A percentile compares a stretch with the other conserved stretches of the same genome.
phyloP scores from a whole-genome alignment of 2,113 vertebrate species.

The Aix galericulata region DNA sequence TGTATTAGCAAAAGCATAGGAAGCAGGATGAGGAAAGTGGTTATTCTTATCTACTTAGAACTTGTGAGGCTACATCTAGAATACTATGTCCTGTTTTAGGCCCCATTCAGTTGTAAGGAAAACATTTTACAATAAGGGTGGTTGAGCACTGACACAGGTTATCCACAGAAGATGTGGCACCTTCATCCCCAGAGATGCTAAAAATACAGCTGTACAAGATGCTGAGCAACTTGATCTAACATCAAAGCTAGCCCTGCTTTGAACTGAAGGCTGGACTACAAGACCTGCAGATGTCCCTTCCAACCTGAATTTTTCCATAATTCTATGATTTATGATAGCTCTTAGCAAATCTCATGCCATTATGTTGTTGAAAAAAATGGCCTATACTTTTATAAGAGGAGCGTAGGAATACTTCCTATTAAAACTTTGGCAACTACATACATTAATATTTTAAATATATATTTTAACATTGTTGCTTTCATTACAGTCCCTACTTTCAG shows the following conservation, averaged over 20 bases:
- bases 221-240: not conserved
- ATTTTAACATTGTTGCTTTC: not conserved
- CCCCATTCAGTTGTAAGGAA: not conserved
- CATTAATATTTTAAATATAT: not conserved
- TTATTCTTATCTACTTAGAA: not conserved
- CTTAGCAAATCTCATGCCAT: slow-evolving; percentile 18
- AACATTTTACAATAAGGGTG: not conserved
- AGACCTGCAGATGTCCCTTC: not conserved
- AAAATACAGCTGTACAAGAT: not conserved
- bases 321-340: slow-evolving; percentile 47
- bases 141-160: not conserved
- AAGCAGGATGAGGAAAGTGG: not conserved
- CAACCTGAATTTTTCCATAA: slow-evolving; percentile 19
- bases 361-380: slow-evolving; percentile 14
- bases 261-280: not conserved
- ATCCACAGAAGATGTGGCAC: not conserved
- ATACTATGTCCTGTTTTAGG: not conserved
- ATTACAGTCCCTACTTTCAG: not conserved
- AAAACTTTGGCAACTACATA: not conserved
- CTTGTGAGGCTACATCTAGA: not conserved
- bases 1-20: not conserved
- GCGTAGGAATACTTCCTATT: not conserved
- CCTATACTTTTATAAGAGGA: slow-evolving; percentile 11
- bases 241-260: slow-evolving; percentile 21
- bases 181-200: not conserved